Evolutionary conservation across 2,797 vertebrate species (phyloP), one percentile per base, ranked within the genome.

Genomic region (Coregonus ussuriensis): DNA sequence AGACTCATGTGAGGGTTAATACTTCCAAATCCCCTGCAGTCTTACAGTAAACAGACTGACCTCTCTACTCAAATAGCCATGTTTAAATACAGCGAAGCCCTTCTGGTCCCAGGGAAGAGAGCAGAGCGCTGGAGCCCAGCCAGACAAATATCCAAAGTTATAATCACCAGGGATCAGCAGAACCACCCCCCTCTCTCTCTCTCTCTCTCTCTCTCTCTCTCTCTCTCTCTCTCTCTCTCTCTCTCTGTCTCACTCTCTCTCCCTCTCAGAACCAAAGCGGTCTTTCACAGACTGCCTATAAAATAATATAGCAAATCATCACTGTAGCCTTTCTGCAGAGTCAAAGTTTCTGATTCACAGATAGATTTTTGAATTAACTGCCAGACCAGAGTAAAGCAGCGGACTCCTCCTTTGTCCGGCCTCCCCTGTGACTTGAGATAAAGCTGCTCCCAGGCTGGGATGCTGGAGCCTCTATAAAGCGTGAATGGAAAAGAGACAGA

Each of bases 101-200:
- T n/a, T 62, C 65, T 62, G 72, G 67, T 76, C 72, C 65, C 69
- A 63, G 59, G 21, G 21, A 63, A 25, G 74, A 53, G 73, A 25
- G 33, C 53, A 71, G 35, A 13, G 14, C 0, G 59, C 37, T 81
- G 83, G 82, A 74, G 63, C 31, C 65, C 68, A 6, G 29, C 76
- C 77, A 72, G 77, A n/a, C 18, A 69, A 80, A 84, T 56, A 74
- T 80, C 72, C 74, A 71, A 53, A 73, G 52, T 25, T 79, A 82
- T 78, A 79, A 71, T 56, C 70, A 78, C 29, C 71, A 74, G 67
- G 72, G 66, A 70, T 77, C 74, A 68, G 25, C 25, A 25, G 25
- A 25, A 25, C 25, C 25, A 25, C 25, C 25, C 25, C 25, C 41
- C 0, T 47, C 3, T 31, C 31, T n/a, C 47, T 59, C 63, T 33